Percentiles rank a stretch among this genome's conserved stretches.
Evolutionary conservation across 2,113 vertebrate species (phyloP).

Genomic region (Nothoprocta perdicaria): DNA sequence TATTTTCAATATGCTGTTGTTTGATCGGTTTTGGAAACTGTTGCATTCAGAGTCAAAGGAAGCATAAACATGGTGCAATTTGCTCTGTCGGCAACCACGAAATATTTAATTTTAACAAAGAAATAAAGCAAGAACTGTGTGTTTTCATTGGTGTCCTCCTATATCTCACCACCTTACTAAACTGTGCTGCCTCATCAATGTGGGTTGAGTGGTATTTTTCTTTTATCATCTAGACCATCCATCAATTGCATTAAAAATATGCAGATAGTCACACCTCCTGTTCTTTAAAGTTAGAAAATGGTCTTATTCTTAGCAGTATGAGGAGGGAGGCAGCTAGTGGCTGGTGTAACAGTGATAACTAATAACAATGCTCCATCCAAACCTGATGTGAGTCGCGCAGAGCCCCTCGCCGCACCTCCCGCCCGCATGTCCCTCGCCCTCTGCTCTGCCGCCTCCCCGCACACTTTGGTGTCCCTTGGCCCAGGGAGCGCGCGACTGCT

Average conservation of each 20-base stretch:
- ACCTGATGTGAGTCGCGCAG: not conserved
- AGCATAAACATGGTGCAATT: not conserved
- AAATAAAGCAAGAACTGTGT: conserved; percentile 55
- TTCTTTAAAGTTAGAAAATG: not conserved
- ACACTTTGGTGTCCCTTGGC: not conserved
- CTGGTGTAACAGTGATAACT: not conserved
- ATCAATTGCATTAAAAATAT: not conserved
- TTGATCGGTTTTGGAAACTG: not conserved
- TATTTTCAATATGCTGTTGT: conserved; percentile 40
- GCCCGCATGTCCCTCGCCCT: too few relatives aligned
- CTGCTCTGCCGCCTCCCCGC: not conserved
- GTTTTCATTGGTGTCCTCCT: conserved; percentile 45
- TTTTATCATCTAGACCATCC: not conserved
- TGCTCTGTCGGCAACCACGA: conserved; percentile 38
- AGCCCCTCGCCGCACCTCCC: too few relatives aligned
- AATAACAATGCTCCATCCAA: not conserved
- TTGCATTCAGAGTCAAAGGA: conserved; percentile 3
- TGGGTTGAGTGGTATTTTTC: not conserved
- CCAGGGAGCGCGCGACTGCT: not conserved
- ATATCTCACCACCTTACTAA: conserved; percentile 17
- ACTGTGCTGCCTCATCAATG: not conserved
- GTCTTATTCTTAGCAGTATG: not conserved
- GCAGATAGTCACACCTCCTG: not conserved
- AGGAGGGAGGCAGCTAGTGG: not conserved
- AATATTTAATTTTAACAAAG: conserved; percentile 61